These are phyloP conservation scores for Limonius californicus DNA, from an alignment of 1,140 invertebrate genomes.

Conservation along the genomic window DNA sequence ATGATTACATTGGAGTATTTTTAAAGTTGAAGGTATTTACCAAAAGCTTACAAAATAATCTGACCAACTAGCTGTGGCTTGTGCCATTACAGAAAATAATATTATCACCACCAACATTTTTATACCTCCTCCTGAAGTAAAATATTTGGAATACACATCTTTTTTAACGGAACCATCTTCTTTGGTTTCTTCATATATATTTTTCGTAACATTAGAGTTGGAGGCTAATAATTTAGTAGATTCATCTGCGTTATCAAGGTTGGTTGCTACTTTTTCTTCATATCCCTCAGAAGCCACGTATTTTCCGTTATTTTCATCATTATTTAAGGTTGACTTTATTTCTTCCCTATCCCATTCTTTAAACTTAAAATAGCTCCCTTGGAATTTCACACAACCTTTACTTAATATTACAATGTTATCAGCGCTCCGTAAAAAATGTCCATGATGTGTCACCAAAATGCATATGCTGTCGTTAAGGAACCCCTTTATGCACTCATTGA, in stretches of 20 bases:
- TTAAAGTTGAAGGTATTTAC: too few species aligned
- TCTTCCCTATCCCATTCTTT: neutral
- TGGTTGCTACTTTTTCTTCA: neutral
- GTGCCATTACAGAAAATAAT: conserved; percentile 49
- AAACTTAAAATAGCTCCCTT: conserved; percentile 10
- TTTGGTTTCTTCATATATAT: conserved; percentile 17
- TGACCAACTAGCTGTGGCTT: conserved; percentile 61
- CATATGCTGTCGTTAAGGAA: conserved; percentile 65
- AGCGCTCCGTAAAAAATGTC: conserved; percentile 4
- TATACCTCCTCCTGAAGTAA: neutral
- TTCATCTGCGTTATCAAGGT: neutral
- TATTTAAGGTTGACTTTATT: neutral
- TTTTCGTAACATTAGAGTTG: neutral
- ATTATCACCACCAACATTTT: neutral
- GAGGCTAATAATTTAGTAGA: neutral
- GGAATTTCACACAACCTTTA: conserved; percentile 14
- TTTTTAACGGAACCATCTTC: conserved; percentile 7
- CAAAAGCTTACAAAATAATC: conserved; percentile 78
- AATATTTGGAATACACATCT: conserved; percentile 12
- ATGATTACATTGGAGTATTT: too few species aligned
- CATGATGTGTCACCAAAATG: conserved; percentile 73
- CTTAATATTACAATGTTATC: conserved; percentile 4
- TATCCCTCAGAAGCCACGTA: neutral
- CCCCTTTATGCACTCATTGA: conserved; percentile 61
- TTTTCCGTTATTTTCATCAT: conserved; percentile 3